A percentile compares a stretch with the other conserved stretches of the same genome.
Conservation (phyloP, 2,888 invertebrate species). For the Synanthedon andrenaeformis region DNA sequence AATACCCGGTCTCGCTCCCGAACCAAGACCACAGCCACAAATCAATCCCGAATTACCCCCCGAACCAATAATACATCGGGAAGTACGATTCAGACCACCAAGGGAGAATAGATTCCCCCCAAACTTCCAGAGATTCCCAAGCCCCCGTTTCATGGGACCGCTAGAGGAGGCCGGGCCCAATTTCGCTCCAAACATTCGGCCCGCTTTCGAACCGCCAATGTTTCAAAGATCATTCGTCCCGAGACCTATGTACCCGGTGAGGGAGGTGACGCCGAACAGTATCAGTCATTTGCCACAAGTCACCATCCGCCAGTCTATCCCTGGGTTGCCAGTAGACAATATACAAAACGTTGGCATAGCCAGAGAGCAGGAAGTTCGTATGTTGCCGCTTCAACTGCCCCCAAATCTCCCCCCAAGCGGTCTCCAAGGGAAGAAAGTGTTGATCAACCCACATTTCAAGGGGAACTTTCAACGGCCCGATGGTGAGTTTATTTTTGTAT, state of each 20-base stretch:
- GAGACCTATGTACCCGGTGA: conserved; percentile 25
- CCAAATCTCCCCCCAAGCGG: conserved; percentile 42
- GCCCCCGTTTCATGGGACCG: conserved; percentile 18
- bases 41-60: conserved; percentile 27
- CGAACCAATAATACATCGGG: conserved; percentile 22
- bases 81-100: conserved; percentile 15
- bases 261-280: conserved; percentile 33
- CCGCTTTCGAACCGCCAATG: conserved; percentile 30
- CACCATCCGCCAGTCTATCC: conserved; percentile 34
- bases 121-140: conserved; percentile 14
- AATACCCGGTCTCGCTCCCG: conserved; percentile 1
- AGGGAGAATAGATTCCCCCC: conserved; percentile 19
- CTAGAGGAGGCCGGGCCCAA: conserved; percentile 21
- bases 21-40: conserved; percentile 6
- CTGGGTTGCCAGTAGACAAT: conserved; percentile 11
- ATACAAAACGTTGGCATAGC: not conserved
- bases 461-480: conserved; percentile 71
- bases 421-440: conserved; percentile 70
- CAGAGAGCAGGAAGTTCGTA: conserved; percentile 47
- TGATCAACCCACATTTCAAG: conserved; percentile 77
- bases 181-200: conserved; percentile 10
- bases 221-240: conserved; percentile 22
- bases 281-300: conserved; percentile 40
- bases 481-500: conserved; percentile 34
- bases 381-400: conserved; percentile 49